Percentiles rank a stretch among this genome's conserved stretches.
These are phyloP conservation scores for Sebastes vulpes DNA, from an alignment of 2,797 vertebrate genomes.

Conservation along the genomic window DNA sequence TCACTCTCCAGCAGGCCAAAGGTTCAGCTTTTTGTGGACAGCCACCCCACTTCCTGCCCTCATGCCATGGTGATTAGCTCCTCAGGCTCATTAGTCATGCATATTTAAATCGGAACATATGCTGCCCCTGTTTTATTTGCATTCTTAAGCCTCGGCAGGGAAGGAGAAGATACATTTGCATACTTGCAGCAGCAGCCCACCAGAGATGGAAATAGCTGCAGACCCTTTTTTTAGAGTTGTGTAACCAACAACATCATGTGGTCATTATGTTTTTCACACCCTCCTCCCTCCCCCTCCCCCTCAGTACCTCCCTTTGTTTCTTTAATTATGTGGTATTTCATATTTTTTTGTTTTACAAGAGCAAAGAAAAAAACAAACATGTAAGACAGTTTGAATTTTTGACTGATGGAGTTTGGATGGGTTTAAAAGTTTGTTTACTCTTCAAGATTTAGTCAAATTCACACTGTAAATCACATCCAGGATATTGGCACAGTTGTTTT, in stretches of 20 bases:
- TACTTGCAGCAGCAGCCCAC: constrained; percentile 45
- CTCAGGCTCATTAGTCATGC: constrained; percentile 45
- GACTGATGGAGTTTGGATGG: background rate
- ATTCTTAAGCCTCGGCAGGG: constrained; percentile 56
- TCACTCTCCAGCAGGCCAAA: background rate
- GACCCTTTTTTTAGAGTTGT: constrained; percentile 41
- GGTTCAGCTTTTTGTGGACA: constrained; percentile 21
- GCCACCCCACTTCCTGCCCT: constrained; percentile 5
- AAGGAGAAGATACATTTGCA: constrained; percentile 44
- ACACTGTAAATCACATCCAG: background rate
- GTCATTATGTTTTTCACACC: constrained; percentile 37
- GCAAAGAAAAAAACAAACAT: background rate
- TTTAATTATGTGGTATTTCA: constrained; percentile 1
- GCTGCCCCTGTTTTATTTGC: constrained; percentile 64
- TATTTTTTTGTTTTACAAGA: background rate
- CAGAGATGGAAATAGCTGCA: constrained; percentile 45
- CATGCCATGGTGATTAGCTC: constrained; percentile 20
- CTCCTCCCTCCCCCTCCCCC: background rate
- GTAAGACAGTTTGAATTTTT: background rate
- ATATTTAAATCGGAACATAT: constrained; percentile 59
- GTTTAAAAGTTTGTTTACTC: background rate
- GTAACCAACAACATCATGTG: constrained; percentile 43
- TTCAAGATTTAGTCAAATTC: background rate
- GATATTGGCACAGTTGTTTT: background rate
- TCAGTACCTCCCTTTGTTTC: background rate